phyloP scores from a whole-genome alignment of 2,888 invertebrate genomes.

The Eristalis intricaria region DNA sequence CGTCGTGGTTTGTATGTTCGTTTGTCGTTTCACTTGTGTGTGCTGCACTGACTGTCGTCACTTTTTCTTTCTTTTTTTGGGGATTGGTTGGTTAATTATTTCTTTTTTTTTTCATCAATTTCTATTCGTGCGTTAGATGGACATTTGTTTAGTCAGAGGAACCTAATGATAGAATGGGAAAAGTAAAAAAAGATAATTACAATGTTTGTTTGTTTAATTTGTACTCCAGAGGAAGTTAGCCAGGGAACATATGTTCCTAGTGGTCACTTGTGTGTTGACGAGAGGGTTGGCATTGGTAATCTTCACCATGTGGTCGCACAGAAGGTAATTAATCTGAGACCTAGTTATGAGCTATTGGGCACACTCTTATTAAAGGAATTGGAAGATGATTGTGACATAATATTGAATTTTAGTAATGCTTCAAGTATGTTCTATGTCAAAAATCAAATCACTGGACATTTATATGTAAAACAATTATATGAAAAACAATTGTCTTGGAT shows the following conservation, averaged over 20 bases:
- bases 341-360: too few species aligned
- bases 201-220: slow-evolving; percentile 41
- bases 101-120: slow-evolving; percentile 19
- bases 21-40: not conserved
- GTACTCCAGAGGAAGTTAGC: not conserved
- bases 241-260: not conserved
- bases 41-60: slow-evolving; percentile 67
- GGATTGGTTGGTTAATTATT: slow-evolving; percentile 49
- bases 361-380: too few species aligned
- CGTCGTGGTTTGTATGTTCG: slow-evolving; percentile 28
- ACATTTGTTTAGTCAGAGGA: slow-evolving; percentile 35
- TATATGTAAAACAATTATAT: too few species aligned
- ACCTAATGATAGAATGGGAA: slow-evolving; percentile 3
- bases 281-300: not conserved
- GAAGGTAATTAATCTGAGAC: not conserved
- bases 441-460: too few species aligned
- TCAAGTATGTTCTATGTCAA: too few species aligned
- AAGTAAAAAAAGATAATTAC: slow-evolving; percentile 38
- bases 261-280: not conserved
- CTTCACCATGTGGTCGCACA: not conserved
- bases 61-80: slow-evolving; percentile 11
- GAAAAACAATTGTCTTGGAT: too few species aligned
- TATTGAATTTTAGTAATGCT: too few species aligned
- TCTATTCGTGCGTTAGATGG: slow-evolving; percentile 25
- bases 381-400: too few species aligned